Conservation (phyloP, 2,797 vertebrate species). For the Acropternis orthonyx region DNA sequence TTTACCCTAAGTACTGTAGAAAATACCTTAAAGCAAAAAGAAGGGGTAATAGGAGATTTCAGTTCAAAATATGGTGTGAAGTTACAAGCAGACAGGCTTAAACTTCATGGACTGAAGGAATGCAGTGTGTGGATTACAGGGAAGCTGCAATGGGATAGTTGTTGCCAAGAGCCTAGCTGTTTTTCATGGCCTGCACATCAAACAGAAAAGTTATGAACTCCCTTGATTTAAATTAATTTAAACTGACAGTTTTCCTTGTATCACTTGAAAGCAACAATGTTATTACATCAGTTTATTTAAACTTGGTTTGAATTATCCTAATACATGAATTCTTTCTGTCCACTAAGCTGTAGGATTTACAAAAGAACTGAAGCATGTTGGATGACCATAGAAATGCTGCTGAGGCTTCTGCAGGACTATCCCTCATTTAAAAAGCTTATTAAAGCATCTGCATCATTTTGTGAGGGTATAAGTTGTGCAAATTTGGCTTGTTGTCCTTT, state of each 20-base stretch:
- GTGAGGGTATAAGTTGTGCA: background rate
- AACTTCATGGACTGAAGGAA: background rate
- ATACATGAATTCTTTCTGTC: background rate
- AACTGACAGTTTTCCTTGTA: background rate
- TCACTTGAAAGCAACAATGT: background rate
- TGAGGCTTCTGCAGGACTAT: background rate
- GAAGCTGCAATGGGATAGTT: background rate
- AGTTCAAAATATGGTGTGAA: background rate
- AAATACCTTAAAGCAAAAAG: background rate
- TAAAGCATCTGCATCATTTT: background rate
- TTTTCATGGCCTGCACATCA: background rate
- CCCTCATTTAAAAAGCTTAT: background rate
- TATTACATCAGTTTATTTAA: background rate
- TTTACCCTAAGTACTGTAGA: background rate
- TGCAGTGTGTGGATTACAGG: background rate
- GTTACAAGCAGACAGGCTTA: background rate
- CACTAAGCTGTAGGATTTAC: background rate
- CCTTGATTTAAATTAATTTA: background rate
- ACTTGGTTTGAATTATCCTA: background rate
- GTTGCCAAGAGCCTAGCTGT: background rate
- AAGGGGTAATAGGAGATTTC: background rate
- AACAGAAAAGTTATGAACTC: background rate
- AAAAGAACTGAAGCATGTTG: background rate
- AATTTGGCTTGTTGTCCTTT: background rate
- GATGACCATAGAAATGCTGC: background rate